A percentile compares a stretch with the other conserved stretches of the same genome.
Conservation (phyloP, 1,140 invertebrate species). For the Papilio dardanus region DNA sequence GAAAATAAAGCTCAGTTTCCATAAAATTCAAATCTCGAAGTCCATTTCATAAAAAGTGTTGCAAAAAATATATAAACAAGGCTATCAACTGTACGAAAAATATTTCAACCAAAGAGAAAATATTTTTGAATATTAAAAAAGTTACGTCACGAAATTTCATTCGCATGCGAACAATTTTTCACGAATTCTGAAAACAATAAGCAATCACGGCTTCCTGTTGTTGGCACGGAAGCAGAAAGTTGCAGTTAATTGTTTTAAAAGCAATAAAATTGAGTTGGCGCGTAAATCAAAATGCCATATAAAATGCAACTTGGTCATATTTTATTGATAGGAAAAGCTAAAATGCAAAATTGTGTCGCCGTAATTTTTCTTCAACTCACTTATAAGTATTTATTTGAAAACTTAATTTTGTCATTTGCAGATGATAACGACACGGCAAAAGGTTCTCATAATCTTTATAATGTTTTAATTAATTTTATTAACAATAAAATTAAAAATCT, state of each 20-base stretch:
- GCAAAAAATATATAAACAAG: neutral
- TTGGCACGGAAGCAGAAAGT: constrained; percentile 33
- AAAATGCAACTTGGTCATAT: too few relatives aligned
- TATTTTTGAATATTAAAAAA: constrained; percentile 8
- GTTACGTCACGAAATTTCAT: constrained; percentile 15
- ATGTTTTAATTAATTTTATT: neutral
- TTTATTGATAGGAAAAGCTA: too few relatives aligned
- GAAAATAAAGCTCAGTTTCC: neutral
- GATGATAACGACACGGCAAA: neutral
- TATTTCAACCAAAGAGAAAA: neutral
- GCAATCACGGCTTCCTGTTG: constrained; percentile 36
- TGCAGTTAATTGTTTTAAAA: constrained; percentile 37
- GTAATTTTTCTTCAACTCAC: too few relatives aligned
- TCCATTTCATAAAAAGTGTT: neutral
- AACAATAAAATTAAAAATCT: neutral
- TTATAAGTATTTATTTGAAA: too few relatives aligned
- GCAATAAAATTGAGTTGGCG: constrained; percentile 33
- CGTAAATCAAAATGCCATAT: constrained; percentile 16
- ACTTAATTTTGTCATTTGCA: too few relatives aligned
- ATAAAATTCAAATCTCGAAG: neutral
- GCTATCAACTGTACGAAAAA: neutral
- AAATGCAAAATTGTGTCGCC: neutral
- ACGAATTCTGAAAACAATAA: constrained; percentile 34
- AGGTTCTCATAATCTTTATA: neutral
- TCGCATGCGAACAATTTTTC: constrained; percentile 30